Evolutionary conservation across 2,888 invertebrate species (phyloP).

Genomic region (Eupithecia insigniata): DNA sequence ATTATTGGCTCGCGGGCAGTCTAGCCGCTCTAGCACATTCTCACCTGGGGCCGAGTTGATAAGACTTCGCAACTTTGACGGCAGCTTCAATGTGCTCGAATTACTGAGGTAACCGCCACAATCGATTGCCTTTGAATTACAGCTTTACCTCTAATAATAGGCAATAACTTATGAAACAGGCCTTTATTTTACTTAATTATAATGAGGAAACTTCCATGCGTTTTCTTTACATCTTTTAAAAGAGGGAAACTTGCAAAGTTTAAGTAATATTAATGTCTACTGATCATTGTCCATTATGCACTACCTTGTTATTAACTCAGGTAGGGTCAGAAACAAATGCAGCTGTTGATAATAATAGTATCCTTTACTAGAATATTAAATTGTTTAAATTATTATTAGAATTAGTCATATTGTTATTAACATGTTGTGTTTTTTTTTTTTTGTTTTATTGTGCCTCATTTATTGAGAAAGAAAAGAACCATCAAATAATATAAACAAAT

Average conservation of each 20-base stretch:
- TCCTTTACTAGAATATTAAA: background rate
- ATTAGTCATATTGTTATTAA: background rate
- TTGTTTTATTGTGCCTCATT: too few relatives aligned
- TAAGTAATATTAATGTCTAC: background rate
- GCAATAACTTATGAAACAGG: conserved; percentile 1
- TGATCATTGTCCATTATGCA: background rate
- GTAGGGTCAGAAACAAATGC: conserved; percentile 8
- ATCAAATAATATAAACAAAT: too few relatives aligned
- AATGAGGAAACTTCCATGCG: background rate
- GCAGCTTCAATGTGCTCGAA: conserved; percentile 63
- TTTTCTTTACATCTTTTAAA: conserved; percentile 7
- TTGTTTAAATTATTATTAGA: background rate
- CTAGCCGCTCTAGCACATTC: conserved; percentile 83
- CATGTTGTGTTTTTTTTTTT: too few relatives aligned
- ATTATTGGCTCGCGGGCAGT: conserved; percentile 78
- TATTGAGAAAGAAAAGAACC: too few relatives aligned
- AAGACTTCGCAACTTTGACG: conserved; percentile 82
- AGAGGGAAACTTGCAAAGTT: background rate
- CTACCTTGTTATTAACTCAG: conserved; percentile 10
- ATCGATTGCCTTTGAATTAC: conserved; percentile 66
- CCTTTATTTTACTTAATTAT: conserved; percentile 7
- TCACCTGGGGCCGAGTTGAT: conserved; percentile 81
- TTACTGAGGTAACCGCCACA: conserved; percentile 67
- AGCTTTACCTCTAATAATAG: conserved; percentile 23
- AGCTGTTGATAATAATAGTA: background rate